Conservation (phyloP, 53 echinoderm and acorn worm species). For the Astropecten irregularis region DNA sequence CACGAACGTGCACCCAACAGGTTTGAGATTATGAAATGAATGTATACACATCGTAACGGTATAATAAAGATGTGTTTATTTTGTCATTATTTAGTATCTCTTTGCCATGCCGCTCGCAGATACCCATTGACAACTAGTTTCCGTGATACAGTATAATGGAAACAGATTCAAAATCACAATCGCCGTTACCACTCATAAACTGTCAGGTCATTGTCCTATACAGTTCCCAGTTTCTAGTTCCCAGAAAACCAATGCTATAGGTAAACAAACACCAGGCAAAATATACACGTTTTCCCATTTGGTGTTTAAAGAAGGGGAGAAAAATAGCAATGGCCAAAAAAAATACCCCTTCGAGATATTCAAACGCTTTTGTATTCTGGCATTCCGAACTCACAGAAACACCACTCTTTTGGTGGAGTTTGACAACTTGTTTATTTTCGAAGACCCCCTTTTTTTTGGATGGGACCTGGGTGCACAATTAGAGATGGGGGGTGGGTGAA, state of each 20-base stretch:
- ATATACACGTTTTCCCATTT: background rate
- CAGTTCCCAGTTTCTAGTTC: background rate
- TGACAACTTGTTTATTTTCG: conserved; percentile 56
- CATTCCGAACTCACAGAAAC: conserved; percentile 10
- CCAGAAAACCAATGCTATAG: background rate
- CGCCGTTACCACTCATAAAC: background rate
- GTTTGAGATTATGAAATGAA: too few species aligned
- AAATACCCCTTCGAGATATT: background rate
- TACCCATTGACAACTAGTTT: background rate
- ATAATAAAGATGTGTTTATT: conserved; percentile 2
- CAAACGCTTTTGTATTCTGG: conserved; percentile 24
- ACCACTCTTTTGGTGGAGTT: conserved; percentile 12
- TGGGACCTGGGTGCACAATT: conserved; percentile 45
- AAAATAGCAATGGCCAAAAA: background rate
- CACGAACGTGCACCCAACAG: too few species aligned
- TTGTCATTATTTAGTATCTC: background rate
- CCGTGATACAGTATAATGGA: too few species aligned
- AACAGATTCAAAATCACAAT: background rate
- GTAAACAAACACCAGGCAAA: conserved; percentile 48
- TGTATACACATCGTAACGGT: too few species aligned
- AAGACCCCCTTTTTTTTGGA: conserved; percentile 22
- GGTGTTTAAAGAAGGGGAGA: background rate
- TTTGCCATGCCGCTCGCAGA: background rate
- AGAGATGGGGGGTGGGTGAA: conserved; percentile 46
- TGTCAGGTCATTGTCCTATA: background rate